phyloP scores from a whole-genome alignment of 2,113 vertebrate species.

The Hirundichthys speculiger region DNA sequence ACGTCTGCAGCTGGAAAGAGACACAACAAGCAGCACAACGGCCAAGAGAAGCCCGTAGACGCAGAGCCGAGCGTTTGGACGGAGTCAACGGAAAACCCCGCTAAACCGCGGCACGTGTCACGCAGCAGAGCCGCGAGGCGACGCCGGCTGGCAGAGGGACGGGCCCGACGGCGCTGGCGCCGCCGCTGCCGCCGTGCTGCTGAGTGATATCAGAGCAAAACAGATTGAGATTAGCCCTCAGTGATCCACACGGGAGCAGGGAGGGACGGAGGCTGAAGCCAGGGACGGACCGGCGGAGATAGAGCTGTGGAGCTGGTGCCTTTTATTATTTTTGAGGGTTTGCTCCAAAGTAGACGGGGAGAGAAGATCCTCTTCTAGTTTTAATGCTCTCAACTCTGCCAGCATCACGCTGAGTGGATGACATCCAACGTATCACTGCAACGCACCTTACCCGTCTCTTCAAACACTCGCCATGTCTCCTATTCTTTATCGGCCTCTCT shows the following conservation, averaged over 20 bases:
- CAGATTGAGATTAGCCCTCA: slow-evolving; percentile 78
- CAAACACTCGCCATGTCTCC: slow-evolving; percentile 5
- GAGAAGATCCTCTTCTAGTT: slow-evolving; percentile 22
- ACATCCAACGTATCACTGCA: slow-evolving; percentile 33
- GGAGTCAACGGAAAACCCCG: slow-evolving; percentile 31
- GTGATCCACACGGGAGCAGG: slow-evolving; percentile 64
- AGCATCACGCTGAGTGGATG: slow-evolving; percentile 9
- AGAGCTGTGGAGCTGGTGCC: slow-evolving; percentile 27
- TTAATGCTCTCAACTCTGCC: slow-evolving; percentile 6
- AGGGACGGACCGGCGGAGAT: slow-evolving; percentile 27
- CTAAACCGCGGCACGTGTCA: slow-evolving; percentile 11
- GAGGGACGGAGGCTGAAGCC: slow-evolving; percentile 32
- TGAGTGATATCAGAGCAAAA: slow-evolving; percentile 76
- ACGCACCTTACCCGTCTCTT: not conserved
- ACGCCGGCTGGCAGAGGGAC: slow-evolving; percentile 43
- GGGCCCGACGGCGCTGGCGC: slow-evolving; percentile 57
- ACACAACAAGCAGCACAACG: slow-evolving; percentile 10
- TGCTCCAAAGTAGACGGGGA: slow-evolving; percentile 25
- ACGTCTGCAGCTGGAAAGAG: not conserved
- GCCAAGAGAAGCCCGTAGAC: not conserved
- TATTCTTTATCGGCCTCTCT: slow-evolving; percentile 32
- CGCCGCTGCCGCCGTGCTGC: slow-evolving; percentile 51
- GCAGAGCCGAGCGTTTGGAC: slow-evolving; percentile 33
- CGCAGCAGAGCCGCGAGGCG: slow-evolving; percentile 26
- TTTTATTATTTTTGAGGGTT: slow-evolving; percentile 20